Evolutionary conservation across 2,797 vertebrate species (phyloP), one percentile per base, ranked within the genome.

Genomic region (Betta splendens): DNA sequence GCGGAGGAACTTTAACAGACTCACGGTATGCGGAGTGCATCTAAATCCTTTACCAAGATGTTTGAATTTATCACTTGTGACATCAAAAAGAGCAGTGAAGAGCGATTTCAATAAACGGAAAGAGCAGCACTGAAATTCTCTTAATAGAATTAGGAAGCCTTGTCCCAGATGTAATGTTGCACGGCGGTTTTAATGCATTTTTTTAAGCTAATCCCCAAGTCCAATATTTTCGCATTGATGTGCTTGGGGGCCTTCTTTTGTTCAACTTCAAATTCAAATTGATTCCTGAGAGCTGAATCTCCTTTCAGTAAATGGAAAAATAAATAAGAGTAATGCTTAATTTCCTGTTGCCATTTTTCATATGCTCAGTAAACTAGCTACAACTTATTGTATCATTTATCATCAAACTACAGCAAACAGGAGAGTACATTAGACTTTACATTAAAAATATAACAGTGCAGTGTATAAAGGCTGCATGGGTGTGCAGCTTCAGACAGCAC

Each of bases 21-120:
- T 40, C 0, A 17, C 56, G 22, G 65, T 23, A 51, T 78, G 72
- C 54, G 62, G 29, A 78, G 58, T 53, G 69, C 65, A 81, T 81
- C 60, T 47, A 62, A 78, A 77, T 73, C 79, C 70, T 75, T 57
- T 25, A 32, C 39, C 9, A 1, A 47, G 62, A 57, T 52, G 50
- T 72, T 81, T 61, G 25, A 67, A 71, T 75, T 31, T 48, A 85
- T 86, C 58, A 67, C 48, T 53, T 56, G 67, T 80, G 83, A 81
- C 76, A 80, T 72, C 57, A 65, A 59, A 66, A 69, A 56, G 49
- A 53, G 61, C 47, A 20, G 58, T 37, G 46, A 77, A 25, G 47
- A 59, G 64, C 47, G 56, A 72, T 72, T 77, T 57, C 26, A 29
- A 66, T 77, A 81, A 83, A 65, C 55, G 46, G 57, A 70, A 28